Evolutionary conservation across 2,888 invertebrate genomes (phyloP).

Genomic region (Ophion costatus): DNA sequence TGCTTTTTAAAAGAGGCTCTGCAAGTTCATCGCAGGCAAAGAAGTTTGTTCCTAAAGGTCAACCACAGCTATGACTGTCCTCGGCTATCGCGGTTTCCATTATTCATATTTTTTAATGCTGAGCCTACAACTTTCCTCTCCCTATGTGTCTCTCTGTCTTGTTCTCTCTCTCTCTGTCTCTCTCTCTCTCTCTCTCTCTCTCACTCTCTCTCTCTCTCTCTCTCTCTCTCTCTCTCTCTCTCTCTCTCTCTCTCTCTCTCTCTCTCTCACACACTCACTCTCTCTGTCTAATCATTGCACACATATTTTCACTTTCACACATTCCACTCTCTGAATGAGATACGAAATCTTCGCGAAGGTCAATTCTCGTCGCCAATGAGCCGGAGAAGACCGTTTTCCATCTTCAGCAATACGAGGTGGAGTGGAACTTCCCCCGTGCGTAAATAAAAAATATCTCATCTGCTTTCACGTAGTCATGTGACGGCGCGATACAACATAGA

Average conservation of each 20-base stretch:
- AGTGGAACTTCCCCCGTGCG: constrained; percentile 47
- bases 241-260: neutral
- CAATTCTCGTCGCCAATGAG: constrained; percentile 41
- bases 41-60: constrained; percentile 59
- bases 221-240: constrained; percentile 1
- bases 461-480: constrained; percentile 53
- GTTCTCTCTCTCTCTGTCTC: no score
- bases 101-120: constrained; percentile 29
- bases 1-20: neutral
- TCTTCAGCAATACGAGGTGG: constrained; percentile 7
- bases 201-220: neutral
- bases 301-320: constrained; percentile 50
- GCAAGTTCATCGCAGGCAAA: constrained; percentile 37
- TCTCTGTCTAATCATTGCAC: neutral
- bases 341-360: constrained; percentile 54
- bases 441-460: constrained; percentile 37
- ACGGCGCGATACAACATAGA: constrained; percentile 12
- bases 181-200: neutral
- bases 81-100: constrained; percentile 36
- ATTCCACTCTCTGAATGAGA: constrained; percentile 31
- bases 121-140: constrained; percentile 47
- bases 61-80: constrained; percentile 64
- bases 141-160: neutral
- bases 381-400: constrained; percentile 51
- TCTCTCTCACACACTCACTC: no score